Percentiles rank a stretch among this genome's conserved stretches.
Conservation (phyloP, 1,140 invertebrate species). For the Drosophila sproati region DNA sequence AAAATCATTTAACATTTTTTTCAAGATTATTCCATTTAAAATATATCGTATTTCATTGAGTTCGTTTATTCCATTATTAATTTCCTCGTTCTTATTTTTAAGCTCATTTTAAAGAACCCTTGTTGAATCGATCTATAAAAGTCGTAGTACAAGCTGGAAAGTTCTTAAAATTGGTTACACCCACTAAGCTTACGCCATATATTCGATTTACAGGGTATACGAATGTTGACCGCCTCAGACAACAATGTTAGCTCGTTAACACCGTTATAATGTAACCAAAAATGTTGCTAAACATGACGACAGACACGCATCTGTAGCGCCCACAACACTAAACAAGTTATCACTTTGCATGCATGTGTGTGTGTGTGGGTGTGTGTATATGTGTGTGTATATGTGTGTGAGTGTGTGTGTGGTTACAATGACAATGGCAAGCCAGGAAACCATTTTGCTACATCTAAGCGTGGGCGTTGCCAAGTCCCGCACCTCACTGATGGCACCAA, state of each 20-base stretch:
- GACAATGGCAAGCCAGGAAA: constrained; percentile 46
- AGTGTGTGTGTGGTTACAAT: constrained; percentile 40
- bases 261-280: constrained; percentile 61
- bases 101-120: too few species aligned
- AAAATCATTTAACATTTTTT: too few species aligned
- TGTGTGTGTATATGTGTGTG: constrained; percentile 23
- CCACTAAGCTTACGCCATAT: background rate
- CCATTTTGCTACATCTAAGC: constrained; percentile 36
- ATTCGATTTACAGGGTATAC: constrained; percentile 7
- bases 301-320: background rate
- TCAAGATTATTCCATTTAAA: too few species aligned
- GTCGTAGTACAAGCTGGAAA: too few species aligned
- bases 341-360: constrained; percentile 42
- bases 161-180: background rate
- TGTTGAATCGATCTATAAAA: too few species aligned
- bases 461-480: background rate
- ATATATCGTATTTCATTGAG: too few species aligned
- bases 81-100: too few species aligned
- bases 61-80: too few species aligned
- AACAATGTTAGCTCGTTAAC: constrained; percentile 16
- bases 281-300: constrained; percentile 41
- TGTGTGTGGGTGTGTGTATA: constrained; percentile 13
- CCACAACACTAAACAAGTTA: constrained; percentile 53
- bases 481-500: constrained; percentile 8
- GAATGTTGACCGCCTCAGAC: background rate